Conservation (phyloP, 2,888 invertebrate species). For the Chymomyza fuscimana region DNA sequence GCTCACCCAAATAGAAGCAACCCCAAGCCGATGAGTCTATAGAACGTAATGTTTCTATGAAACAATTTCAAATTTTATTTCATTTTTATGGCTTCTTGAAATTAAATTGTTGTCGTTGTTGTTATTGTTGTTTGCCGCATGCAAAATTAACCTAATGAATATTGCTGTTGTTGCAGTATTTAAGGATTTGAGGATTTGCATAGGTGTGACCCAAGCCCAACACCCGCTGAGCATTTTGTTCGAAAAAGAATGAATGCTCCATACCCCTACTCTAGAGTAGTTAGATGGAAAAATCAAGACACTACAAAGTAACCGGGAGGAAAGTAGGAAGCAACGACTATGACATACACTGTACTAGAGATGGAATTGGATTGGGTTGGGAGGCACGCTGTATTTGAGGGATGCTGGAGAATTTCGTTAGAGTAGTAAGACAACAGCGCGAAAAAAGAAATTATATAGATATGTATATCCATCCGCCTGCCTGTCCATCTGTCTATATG, state of each 20-base stretch:
- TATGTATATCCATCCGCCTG: no score
- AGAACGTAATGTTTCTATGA: not conserved
- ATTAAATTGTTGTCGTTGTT: conserved; percentile 64
- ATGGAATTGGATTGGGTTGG: no score
- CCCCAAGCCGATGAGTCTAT: not conserved
- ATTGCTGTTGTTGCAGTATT: not conserved
- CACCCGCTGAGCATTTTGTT: not conserved
- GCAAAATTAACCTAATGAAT: conserved; percentile 61
- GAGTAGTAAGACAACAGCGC: no score
- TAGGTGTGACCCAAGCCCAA: not conserved
- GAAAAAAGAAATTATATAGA: no score
- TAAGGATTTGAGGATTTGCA: not conserved
- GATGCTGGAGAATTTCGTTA: no score
- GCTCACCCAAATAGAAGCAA: not conserved
- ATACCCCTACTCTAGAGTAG: not conserved
- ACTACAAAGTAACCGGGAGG: no score
- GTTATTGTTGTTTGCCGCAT: conserved; percentile 34
- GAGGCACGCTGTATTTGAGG: no score
- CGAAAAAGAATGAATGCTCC: not conserved
- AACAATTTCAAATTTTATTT: conserved; percentile 67
- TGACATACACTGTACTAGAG: no score
- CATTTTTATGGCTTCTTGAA: conserved; percentile 70
- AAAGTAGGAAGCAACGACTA: no score
- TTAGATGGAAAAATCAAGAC: no score
- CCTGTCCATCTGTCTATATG: no score